Evolutionary conservation across 2,888 invertebrate species (phyloP), one percentile per base, ranked within the genome.

Genomic region (Oligia fasciuncula): DNA sequence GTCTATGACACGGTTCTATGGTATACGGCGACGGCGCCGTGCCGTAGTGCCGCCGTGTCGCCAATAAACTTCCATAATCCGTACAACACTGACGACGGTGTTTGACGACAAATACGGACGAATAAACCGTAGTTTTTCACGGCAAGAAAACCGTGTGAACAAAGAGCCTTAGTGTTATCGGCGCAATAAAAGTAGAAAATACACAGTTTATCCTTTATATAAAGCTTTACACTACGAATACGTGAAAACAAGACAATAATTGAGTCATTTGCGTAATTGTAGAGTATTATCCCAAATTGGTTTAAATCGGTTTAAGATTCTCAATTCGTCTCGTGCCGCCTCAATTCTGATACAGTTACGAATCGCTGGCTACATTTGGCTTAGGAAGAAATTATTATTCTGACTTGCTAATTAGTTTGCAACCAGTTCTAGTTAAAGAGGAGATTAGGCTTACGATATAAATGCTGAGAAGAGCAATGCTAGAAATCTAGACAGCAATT

Each of bases 261-360:
- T 73, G 63, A 81, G 66, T 67, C 35, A 76, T 85, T 81, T 67
- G 23, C 82, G 82, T 73, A 85, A 85, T 85, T 81, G 60, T 80
- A 35, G 29, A 23, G 69, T 57, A 83, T 83, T 73, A 69, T 54
- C 43, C 66, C 63, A 70, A 83, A 77, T 79, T 73, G 71, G 57
- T 83, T 70, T 60, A 19, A 85, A 85, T 75, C 63, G 79, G 43
- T 83, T 49, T n/a, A 63, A 84, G 46, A 87, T 87, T 84, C 84
- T 63, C 76, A 54, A 77, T 84, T 85, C 84, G 79, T 83, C 49
- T 86, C 85, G 80, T 51, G 73, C 66, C 49, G 40, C 65, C 35
- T 77, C 69, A 57, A 74, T 83, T 72, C 63, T 51, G 43, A 35
- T 79, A 87, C 74, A 84, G 69, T 83, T 78, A 83, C 73, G 14